These are phyloP conservation scores for Etheostoma spectabile DNA, from an alignment of 2,113 vertebrate species.

Conservation along the genomic window DNA sequence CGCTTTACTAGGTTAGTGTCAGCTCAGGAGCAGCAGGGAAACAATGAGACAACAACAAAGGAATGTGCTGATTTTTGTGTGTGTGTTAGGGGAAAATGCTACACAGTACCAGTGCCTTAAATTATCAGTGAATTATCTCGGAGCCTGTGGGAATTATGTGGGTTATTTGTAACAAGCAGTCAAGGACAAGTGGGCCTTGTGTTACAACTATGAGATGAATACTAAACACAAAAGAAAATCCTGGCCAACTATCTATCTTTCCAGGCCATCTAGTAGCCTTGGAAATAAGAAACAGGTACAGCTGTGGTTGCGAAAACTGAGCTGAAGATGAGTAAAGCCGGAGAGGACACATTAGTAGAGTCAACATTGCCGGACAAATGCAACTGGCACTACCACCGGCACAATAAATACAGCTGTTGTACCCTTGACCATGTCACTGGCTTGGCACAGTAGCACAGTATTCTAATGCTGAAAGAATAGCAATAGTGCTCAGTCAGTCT, in stretches of 20 bases:
- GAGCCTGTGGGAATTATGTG: constrained; percentile 81
- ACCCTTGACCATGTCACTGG: constrained; percentile 61
- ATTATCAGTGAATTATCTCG: constrained; percentile 80
- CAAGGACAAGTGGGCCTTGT: constrained; percentile 79
- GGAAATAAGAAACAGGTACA: constrained; percentile 71
- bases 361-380: constrained; percentile 61
- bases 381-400: constrained; percentile 63
- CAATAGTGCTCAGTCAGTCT: constrained; percentile 31
- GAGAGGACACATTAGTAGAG: constrained; percentile 28
- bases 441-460: constrained; percentile 55
- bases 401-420: constrained; percentile 69
- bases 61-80: constrained; percentile 75
- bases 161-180: constrained; percentile 81
- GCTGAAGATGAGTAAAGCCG: constrained; percentile 32
- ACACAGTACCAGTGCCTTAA: constrained; percentile 80
- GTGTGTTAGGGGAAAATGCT: constrained; percentile 63
- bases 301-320: constrained; percentile 7
- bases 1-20: constrained; percentile 83
- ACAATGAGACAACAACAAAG: constrained; percentile 78
- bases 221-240: constrained; percentile 70
- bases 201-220: constrained; percentile 79
- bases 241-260: constrained; percentile 69
- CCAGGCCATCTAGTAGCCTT: constrained; percentile 76
- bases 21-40: constrained; percentile 75
- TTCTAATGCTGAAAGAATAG: constrained; percentile 46